Percentiles rank a stretch among this genome's conserved stretches.
Evolutionary conservation across 2,888 invertebrate genomes (phyloP).

Genomic region (Galerucella pusilla): DNA sequence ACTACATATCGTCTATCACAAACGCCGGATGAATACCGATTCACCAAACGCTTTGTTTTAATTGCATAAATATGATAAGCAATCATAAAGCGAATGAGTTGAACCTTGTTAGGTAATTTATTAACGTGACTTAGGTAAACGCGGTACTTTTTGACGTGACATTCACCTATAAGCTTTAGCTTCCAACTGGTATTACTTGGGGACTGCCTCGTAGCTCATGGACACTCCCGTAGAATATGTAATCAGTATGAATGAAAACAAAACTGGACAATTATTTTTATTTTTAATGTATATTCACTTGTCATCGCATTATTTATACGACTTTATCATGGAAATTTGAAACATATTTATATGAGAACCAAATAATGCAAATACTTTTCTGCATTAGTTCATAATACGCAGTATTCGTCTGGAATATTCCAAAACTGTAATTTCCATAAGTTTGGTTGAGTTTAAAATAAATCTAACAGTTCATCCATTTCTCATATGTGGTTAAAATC

Average conservation of each 20-base stretch:
- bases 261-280: slow-evolving; percentile 17
- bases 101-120: slow-evolving; percentile 54
- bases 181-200: slow-evolving; percentile 29
- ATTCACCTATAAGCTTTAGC: slow-evolving; percentile 47
- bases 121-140: slow-evolving; percentile 45
- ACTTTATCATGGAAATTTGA: slow-evolving; percentile 1
- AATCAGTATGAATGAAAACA: slow-evolving; percentile 20
- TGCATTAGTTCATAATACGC: not conserved
- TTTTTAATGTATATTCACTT: slow-evolving; percentile 10
- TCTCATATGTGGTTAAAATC: no score
- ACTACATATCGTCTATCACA: not conserved
- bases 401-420: no score
- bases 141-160: slow-evolving; percentile 51
- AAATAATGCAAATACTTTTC: not conserved
- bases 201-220: slow-evolving; percentile 19
- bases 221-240: slow-evolving; percentile 29
- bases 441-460: no score
- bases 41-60: slow-evolving; percentile 55
- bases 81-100: slow-evolving; percentile 44
- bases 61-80: slow-evolving; percentile 56
- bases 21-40: slow-evolving; percentile 36
- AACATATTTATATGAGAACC: not conserved
- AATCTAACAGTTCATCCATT: no score
- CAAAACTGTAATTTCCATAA: no score
- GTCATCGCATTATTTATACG: slow-evolving; percentile 7